phyloP scores from a whole-genome alignment of 2,797 vertebrate species.

The Siniperca scherzeri region DNA sequence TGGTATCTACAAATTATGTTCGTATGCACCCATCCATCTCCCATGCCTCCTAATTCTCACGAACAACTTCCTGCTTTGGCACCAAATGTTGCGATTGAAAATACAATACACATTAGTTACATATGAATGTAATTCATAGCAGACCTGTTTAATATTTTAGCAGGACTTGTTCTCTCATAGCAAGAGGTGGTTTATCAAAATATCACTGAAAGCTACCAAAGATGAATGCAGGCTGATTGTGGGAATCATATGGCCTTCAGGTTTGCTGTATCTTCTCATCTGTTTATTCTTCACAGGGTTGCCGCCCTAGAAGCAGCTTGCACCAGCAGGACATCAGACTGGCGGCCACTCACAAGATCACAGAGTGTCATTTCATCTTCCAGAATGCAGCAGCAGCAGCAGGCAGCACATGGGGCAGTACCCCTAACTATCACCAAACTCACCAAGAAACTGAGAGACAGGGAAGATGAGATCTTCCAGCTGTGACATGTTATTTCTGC shows the following conservation, averaged over 20 bases:
- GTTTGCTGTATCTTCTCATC: slow-evolving; percentile 1
- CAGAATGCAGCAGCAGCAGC: slow-evolving; percentile 80
- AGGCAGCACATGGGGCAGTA: slow-evolving; percentile 78
- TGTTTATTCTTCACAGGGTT: slow-evolving; percentile 67
- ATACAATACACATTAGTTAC: neutral
- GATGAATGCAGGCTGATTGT: neutral
- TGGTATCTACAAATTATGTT: neutral
- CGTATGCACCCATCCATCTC: neutral
- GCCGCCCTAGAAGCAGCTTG: slow-evolving; percentile 69
- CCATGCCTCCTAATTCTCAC: neutral
- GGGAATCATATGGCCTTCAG: neutral
- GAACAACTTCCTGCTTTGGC: neutral
- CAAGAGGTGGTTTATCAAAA: neutral
- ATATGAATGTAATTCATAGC: neutral
- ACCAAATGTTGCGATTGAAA: neutral
- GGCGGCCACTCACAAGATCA: slow-evolving; percentile 52
- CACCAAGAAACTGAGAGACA: slow-evolving; percentile 84
- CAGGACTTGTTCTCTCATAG: neutral
- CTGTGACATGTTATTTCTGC: slow-evolving; percentile 82
- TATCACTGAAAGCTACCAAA: neutral
- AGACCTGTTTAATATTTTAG: neutral
- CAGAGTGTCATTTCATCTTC: slow-evolving; percentile 63
- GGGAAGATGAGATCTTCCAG: slow-evolving; percentile 94
- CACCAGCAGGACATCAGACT: slow-evolving; percentile 46
- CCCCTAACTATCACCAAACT: slow-evolving; percentile 89